A percentile compares a stretch with the other conserved stretches of the same genome.
These are phyloP conservation scores for Tipula lateralis DNA, from an alignment of 2,888 invertebrate species.

Conservation along the genomic window DNA sequence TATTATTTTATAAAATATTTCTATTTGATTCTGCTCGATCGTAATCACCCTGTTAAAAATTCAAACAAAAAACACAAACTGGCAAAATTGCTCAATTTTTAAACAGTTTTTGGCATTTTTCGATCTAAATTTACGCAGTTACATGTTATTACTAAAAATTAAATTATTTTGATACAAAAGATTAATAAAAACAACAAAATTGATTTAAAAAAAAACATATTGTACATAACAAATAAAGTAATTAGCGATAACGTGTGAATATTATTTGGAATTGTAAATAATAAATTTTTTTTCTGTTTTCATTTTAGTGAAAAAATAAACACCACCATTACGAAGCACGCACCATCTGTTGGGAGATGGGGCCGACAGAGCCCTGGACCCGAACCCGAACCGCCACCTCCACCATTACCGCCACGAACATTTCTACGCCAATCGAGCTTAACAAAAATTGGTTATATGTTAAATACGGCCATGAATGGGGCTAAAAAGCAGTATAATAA, in stretches of 20 bases:
- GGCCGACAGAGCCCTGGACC: slow-evolving; percentile 46
- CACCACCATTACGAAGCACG: slow-evolving; percentile 35
- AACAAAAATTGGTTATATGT: slow-evolving; percentile 54
- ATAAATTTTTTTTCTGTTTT: not conserved
- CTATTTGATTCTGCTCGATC: not conserved
- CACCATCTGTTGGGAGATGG: slow-evolving; percentile 45
- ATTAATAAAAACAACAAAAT: not conserved
- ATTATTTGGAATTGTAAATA: not conserved
- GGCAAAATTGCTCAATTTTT: not conserved
- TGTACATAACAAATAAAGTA: not conserved
- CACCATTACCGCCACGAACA: slow-evolving; percentile 42
- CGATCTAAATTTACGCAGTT: not conserved
- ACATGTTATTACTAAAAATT: not conserved
- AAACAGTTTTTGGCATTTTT: not conserved
- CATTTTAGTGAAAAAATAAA: slow-evolving; percentile 20
- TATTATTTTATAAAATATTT: too few species aligned
- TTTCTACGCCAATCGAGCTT: slow-evolving; percentile 56
- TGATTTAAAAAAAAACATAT: not conserved
- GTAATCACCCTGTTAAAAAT: not conserved
- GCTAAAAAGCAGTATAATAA: slow-evolving; percentile 40
- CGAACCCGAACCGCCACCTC: slow-evolving; percentile 45
- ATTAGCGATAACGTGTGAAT: not conserved
- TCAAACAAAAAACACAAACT: not conserved
- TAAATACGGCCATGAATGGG: slow-evolving; percentile 50
- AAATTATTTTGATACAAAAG: not conserved